Conservation (phyloP, 1,140 invertebrate species). For the Leptopilina boulardi region DNA sequence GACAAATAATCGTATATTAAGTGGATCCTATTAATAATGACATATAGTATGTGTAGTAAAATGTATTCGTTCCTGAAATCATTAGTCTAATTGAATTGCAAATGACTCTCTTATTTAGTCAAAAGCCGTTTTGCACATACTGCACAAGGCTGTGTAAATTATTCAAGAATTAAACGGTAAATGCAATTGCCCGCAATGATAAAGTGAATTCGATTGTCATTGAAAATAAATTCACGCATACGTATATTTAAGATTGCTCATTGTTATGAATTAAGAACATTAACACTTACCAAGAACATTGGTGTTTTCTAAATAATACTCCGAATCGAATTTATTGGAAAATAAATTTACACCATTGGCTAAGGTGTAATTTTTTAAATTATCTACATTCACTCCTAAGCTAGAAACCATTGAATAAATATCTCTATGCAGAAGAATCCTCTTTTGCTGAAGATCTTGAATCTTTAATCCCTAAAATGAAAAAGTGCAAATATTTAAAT, state of each 20-base stretch:
- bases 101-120: constrained; percentile 43
- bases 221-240: background rate
- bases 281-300: constrained; percentile 79
- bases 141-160: constrained; percentile 20
- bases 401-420: constrained; percentile 79
- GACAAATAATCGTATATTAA: constrained; percentile 66
- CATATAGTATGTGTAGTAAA: constrained; percentile 54
- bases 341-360: constrained; percentile 79
- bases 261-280: too few species aligned
- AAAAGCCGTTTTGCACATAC: constrained; percentile 38
- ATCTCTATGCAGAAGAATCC: constrained; percentile 85
- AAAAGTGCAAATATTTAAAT: constrained; percentile 31
- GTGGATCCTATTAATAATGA: constrained; percentile 64
- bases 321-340: constrained; percentile 71
- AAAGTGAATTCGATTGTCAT: background rate
- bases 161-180: background rate
- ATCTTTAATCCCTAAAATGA: constrained; percentile 81
- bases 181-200: background rate
- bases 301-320: constrained; percentile 79
- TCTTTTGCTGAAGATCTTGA: constrained; percentile 83
- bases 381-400: constrained; percentile 72
- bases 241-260: too few species aligned
- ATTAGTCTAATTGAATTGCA: constrained; percentile 51
- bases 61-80: constrained; percentile 57
- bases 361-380: constrained; percentile 76